Evolutionary conservation across 1,140 invertebrate species (phyloP).

Genomic region (Hesperophylax magnus): DNA sequence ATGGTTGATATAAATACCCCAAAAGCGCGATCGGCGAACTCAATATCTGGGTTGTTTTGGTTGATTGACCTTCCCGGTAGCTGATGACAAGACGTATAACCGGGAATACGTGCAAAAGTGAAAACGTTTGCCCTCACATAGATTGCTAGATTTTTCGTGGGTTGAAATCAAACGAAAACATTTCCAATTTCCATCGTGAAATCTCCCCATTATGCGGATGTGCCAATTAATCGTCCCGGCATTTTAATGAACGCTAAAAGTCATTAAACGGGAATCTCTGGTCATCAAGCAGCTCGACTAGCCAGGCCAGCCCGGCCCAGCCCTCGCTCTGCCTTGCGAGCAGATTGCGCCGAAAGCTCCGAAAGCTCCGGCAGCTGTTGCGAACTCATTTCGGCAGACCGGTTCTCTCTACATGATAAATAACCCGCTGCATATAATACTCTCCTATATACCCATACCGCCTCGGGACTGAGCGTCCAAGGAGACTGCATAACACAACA

Average conservation of each 20-base stretch:
- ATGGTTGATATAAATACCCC: too few species aligned
- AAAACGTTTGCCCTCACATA: neutral
- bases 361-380: conserved; percentile 8
- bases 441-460: conserved; percentile 1
- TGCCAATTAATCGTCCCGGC: conserved; percentile 28
- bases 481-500: neutral
- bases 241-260: conserved; percentile 38
- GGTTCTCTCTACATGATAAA: conserved; percentile 47
- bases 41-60: too few species aligned
- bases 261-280: conserved; percentile 22
- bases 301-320: neutral
- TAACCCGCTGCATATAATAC: conserved; percentile 25
- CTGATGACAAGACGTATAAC: too few species aligned
- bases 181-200: neutral
- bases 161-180: neutral
- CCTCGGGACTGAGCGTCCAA: neutral
- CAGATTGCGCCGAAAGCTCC: conserved; percentile 28
- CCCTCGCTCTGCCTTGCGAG: neutral
- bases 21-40: too few species aligned
- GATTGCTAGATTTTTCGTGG: neutral
- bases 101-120: neutral
- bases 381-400: conserved; percentile 41
- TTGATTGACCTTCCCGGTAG: too few species aligned
- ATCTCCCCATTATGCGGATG: conserved; percentile 22
- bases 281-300: neutral